These are phyloP conservation scores for Morelia viridis DNA, from an alignment of 2,797 vertebrate species.

Conservation along the genomic window DNA sequence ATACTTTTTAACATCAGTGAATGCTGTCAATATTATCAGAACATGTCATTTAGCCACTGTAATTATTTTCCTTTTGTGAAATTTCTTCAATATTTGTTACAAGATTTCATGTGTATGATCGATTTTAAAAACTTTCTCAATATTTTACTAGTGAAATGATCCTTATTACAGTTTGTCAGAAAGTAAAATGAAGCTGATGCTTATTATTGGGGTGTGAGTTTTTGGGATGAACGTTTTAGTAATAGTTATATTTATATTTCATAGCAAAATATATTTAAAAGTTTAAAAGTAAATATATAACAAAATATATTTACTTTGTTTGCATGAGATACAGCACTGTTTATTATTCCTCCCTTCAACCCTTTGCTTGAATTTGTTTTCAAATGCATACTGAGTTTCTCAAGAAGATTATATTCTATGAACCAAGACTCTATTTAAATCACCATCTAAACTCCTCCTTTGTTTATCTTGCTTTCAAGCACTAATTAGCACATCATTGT, in stretches of 20 bases:
- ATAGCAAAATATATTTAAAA: background rate
- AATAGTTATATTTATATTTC: background rate
- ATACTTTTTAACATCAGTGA: background rate
- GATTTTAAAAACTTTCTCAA: background rate
- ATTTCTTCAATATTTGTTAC: background rate
- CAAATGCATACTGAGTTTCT: background rate
- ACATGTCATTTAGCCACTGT: background rate
- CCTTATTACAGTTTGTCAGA: background rate
- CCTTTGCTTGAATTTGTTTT: background rate
- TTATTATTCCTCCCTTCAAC: background rate
- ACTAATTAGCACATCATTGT: conserved; percentile 4
- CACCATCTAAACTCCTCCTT: background rate
- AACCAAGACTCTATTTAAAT: conserved; percentile 8
- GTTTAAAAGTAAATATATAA: background rate
- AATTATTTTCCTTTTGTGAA: background rate
- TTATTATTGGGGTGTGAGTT: background rate
- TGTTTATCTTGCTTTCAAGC: conserved; percentile 11
- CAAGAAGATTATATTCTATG: background rate
- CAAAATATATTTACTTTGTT: background rate
- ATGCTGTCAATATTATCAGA: background rate
- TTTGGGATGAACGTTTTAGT: background rate
- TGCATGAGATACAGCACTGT: background rate
- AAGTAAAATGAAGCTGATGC: background rate
- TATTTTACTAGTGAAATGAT: background rate
- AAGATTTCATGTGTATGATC: background rate